phyloP scores from a whole-genome alignment of 2,797 vertebrate species.

The Pagetopsis macropterus region DNA sequence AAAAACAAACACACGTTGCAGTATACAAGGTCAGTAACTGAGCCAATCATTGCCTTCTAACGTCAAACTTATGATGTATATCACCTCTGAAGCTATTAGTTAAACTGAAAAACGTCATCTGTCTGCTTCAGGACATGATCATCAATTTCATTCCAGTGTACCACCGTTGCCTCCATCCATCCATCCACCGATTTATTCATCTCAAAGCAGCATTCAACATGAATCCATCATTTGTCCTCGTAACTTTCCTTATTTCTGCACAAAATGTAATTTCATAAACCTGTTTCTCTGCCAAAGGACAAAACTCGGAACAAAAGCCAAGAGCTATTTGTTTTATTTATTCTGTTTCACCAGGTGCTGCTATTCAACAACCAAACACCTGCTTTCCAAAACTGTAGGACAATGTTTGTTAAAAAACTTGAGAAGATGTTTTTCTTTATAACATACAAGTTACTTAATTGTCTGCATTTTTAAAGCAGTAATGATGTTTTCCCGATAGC shows the following conservation, averaged over 20 bases:
- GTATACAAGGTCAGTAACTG: neutral
- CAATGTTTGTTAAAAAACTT: neutral
- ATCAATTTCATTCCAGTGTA: conserved; percentile 31
- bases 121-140: conserved; percentile 24
- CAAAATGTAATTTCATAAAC: neutral
- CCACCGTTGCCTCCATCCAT: neutral
- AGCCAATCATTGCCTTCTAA: neutral
- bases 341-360: neutral
- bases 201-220: conserved; percentile 3
- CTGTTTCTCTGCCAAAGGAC: neutral
- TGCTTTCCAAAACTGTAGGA: neutral
- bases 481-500: neutral
- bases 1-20: too few species aligned
- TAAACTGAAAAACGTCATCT: conserved; percentile 21
- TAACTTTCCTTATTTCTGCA: neutral
- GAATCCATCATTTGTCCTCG: neutral
- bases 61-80: conserved; percentile 8
- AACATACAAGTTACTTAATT: neutral
- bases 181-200: neutral
- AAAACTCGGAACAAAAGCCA: neutral
- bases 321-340: too few species aligned
- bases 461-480: conserved; percentile 1
- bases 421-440: neutral
- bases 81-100: conserved; percentile 8
- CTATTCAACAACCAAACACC: neutral